These are phyloP conservation scores for Leptinotarsa undecemlineata DNA, from an alignment of 1,140 invertebrate genomes.

Conservation along the genomic window DNA sequence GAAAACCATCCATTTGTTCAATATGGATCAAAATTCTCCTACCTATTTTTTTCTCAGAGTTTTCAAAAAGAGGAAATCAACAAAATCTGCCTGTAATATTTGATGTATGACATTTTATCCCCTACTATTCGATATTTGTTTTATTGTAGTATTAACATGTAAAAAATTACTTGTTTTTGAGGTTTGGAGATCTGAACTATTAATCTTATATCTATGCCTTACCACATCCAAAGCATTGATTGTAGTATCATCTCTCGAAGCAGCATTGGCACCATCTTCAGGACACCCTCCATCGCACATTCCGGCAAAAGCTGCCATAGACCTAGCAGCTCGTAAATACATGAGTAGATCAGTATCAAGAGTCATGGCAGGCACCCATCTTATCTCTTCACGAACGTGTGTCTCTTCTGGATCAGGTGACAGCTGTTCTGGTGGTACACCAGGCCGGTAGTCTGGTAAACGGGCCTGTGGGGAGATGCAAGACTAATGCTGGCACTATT, in stretches of 20 bases:
- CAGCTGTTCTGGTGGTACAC: conserved; percentile 67
- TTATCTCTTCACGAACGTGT: conserved; percentile 82
- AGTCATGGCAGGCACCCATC: conserved; percentile 90
- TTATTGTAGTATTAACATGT: too few species aligned
- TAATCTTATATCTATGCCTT: conserved; percentile 35
- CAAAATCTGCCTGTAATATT: too few species aligned
- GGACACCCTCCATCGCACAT: conserved; percentile 98
- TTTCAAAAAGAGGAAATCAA: too few species aligned
- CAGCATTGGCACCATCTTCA: conserved; percentile 94
- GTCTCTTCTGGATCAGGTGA: conserved; percentile 75
- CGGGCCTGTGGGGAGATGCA: conserved; percentile 63
- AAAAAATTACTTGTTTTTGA: too few species aligned
- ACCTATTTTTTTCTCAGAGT: too few species aligned
- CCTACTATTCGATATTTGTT: too few species aligned
- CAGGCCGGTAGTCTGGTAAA: conserved; percentile 78
- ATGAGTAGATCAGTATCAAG: conserved; percentile 94
- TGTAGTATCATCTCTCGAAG: conserved; percentile 95
- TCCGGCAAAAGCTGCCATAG: conserved; percentile 90
- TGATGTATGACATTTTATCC: too few species aligned
- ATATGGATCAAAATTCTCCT: too few species aligned
- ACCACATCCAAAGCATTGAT: conserved; percentile 95
- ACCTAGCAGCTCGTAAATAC: conserved; percentile 94
- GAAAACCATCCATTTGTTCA: too few species aligned
- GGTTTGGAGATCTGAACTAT: too few species aligned
- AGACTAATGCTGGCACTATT: background rate